These are phyloP conservation scores for Cephus rjabovi DNA, from an alignment of 2,888 invertebrate genomes.

Conservation along the genomic window DNA sequence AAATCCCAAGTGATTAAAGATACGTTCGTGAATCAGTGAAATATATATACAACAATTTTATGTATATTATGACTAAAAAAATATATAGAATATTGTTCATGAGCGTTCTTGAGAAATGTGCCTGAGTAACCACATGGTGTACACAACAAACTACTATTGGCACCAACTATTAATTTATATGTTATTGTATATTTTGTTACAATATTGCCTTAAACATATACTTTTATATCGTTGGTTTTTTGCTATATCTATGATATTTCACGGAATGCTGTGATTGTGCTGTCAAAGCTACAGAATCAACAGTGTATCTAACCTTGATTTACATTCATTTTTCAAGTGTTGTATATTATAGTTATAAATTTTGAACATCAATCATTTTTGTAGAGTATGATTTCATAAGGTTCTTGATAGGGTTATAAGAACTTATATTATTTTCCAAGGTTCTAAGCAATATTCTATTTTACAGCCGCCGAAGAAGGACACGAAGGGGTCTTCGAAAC, in stretches of 20 bases:
- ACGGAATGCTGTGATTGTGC: neutral
- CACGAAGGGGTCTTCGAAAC: constrained; percentile 89
- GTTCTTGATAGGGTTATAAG: neutral
- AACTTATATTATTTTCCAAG: neutral
- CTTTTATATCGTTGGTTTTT: neutral
- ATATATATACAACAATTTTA: neutral
- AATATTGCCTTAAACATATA: neutral
- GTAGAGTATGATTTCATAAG: neutral
- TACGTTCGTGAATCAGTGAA: neutral
- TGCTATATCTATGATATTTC: neutral
- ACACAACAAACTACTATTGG: constrained; percentile 22
- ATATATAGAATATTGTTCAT: neutral
- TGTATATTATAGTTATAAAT: neutral
- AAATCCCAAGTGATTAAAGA: neutral
- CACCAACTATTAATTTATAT: neutral
- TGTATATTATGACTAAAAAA: neutral
- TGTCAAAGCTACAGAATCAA: neutral
- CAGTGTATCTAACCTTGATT: neutral
- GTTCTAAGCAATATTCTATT: neutral
- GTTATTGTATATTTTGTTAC: neutral
- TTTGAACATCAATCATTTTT: neutral
- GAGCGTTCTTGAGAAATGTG: neutral
- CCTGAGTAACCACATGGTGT: constrained; percentile 28
- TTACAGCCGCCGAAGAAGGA: constrained; percentile 94
- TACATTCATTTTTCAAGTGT: neutral